These are phyloP conservation scores for Lacerta viridis DNA, from an alignment of 2,797 vertebrate species.

Conservation along the genomic window DNA sequence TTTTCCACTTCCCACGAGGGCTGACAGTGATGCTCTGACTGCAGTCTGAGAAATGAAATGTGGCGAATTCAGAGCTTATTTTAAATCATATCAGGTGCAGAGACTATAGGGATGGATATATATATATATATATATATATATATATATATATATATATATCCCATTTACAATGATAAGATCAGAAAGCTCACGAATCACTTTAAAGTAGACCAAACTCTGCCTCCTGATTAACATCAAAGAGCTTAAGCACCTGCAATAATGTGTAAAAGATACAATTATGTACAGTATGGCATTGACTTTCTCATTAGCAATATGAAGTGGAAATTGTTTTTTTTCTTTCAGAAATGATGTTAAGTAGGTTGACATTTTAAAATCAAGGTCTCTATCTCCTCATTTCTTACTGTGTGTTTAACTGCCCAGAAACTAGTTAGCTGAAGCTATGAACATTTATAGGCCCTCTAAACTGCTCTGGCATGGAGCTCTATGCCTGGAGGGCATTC, in stretches of 20 bases:
- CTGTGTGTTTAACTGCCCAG: constrained; percentile 57
- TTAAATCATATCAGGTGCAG: constrained; percentile 68
- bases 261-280: constrained; percentile 49
- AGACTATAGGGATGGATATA: constrained; percentile 35
- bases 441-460: constrained; percentile 42
- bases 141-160: constrained; percentile 36
- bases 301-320: constrained; percentile 47
- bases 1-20: neutral
- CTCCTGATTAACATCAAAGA: constrained; percentile 62
- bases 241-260: constrained; percentile 50
- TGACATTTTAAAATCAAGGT: constrained; percentile 62
- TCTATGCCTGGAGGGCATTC: constrained; percentile 39
- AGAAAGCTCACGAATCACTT: constrained; percentile 53
- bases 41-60: constrained; percentile 58
- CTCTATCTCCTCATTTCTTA: constrained; percentile 61
- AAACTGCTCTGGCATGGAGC: constrained; percentile 40
- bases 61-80: constrained; percentile 71
- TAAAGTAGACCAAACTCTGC: constrained; percentile 64
- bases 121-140: constrained; percentile 34
- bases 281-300: constrained; percentile 35
- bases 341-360: constrained; percentile 66
- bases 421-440: constrained; percentile 65
- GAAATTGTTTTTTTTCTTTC: constrained; percentile 49
- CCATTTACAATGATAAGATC: constrained; percentile 58
- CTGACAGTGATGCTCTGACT: neutral